Conservation (phyloP, 2,113 vertebrate genomes). For the Elgaria multicarinata region DNA sequence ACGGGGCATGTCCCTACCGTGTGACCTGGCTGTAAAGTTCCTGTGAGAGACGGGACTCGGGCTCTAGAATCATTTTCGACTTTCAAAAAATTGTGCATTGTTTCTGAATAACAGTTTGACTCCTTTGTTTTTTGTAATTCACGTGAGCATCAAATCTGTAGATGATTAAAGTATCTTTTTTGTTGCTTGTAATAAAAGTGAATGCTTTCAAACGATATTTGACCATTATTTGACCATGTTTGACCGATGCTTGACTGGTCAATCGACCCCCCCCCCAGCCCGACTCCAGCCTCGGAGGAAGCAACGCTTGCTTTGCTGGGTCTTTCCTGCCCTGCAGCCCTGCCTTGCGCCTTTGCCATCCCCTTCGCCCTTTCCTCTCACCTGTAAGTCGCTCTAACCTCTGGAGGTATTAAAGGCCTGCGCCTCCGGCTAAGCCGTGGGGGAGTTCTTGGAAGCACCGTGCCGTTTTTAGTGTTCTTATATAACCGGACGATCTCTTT, state of each 20-base stretch:
- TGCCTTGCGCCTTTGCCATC: background rate
- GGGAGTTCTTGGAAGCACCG: constrained; percentile 39
- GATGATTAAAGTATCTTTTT: background rate
- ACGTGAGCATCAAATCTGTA: background rate
- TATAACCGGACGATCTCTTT: constrained; percentile 49
- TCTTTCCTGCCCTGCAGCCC: background rate
- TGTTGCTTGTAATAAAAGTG: background rate
- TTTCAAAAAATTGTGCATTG: background rate
- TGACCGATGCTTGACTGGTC: background rate
- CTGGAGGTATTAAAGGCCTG: constrained; percentile 38
- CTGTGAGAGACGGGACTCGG: background rate
- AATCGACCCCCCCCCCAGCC: background rate
- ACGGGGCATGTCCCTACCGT: too few species aligned
- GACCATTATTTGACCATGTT: background rate
- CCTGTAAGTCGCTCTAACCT: constrained; percentile 53
- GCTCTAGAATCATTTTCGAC: background rate
- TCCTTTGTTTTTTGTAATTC: background rate
- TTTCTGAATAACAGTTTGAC: background rate
- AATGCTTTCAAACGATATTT: background rate
- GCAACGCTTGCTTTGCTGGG: constrained; percentile 18
- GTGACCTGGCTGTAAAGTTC: background rate
- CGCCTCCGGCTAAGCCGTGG: constrained; percentile 24
- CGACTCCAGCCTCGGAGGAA: constrained; percentile 49
- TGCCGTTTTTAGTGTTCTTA: background rate
- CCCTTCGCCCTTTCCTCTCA: constrained; percentile 10